phyloP scores from a whole-genome alignment of 2,797 vertebrate genomes.

The Sebastes baramenuke region DNA sequence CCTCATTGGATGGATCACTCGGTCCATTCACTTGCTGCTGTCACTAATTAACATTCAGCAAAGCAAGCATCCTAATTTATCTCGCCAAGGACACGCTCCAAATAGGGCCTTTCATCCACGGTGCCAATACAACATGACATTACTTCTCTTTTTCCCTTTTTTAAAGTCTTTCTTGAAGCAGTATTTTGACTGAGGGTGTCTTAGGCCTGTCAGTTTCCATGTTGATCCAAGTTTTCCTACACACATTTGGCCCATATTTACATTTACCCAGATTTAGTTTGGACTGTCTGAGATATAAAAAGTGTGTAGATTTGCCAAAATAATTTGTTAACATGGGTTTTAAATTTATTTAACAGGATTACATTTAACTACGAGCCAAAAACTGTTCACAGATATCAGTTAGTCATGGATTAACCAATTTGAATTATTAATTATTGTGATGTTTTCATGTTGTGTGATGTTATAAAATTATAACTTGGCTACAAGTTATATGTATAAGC shows the following conservation, averaged over 20 bases:
- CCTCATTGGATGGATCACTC: conserved; percentile 41
- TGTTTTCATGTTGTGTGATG: neutral
- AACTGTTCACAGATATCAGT: conserved; percentile 1
- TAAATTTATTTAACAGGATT: conserved; percentile 33
- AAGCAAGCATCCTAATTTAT: conserved; percentile 40
- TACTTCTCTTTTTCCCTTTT: neutral
- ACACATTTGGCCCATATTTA: neutral
- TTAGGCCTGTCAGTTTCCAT: conserved; percentile 10
- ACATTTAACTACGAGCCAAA: conserved; percentile 19
- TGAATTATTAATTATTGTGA: neutral
- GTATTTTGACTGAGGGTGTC: neutral
- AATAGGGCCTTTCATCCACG: conserved; percentile 7
- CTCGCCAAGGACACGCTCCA: conserved; percentile 19
- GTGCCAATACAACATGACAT: conserved; percentile 3
- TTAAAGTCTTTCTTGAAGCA: neutral
- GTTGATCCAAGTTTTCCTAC: conserved; percentile 1
- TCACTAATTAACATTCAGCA: conserved; percentile 47
- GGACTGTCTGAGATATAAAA: neutral
- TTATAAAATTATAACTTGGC: neutral
- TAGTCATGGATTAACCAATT: conserved; percentile 12
- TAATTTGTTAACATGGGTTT: neutral
- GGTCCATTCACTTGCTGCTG: conserved; percentile 27
- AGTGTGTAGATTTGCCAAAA: neutral
- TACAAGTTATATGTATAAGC: neutral
- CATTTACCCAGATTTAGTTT: conserved; percentile 1